Percentiles rank a stretch among this genome's conserved stretches.
These are phyloP conservation scores for Nycticryphes semicollaris DNA, from an alignment of 2,113 vertebrate genomes.

Conservation along the genomic window DNA sequence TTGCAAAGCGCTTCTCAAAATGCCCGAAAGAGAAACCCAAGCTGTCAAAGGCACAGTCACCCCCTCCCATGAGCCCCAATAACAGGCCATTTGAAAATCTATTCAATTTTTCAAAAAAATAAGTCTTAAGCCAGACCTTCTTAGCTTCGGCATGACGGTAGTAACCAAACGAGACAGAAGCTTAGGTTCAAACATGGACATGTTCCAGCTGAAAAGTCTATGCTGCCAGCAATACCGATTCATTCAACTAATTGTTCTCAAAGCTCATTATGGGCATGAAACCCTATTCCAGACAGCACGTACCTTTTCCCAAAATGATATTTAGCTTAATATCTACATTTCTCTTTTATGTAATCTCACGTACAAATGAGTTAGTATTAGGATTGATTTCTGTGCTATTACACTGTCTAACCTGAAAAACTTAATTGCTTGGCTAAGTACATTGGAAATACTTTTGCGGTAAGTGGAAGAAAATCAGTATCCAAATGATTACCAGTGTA, in stretches of 20 bases:
- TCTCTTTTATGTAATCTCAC: background rate
- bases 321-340: conserved; percentile 46
- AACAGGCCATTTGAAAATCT: background rate
- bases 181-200: background rate
- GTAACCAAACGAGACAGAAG: background rate
- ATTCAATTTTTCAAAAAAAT: background rate
- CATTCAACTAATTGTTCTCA: background rate
- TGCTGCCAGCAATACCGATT: background rate
- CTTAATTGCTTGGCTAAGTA: background rate
- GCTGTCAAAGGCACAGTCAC: background rate
- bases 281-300: background rate
- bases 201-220: background rate
- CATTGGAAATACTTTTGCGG: background rate
- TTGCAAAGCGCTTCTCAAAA: background rate
- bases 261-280: background rate
- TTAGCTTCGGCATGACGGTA: background rate
- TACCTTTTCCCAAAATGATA: conserved; percentile 5
- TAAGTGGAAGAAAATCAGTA: background rate
- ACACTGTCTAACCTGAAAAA: background rate
- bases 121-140: background rate
- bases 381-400: conserved; percentile 37
- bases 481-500: background rate
- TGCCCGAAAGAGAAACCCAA: background rate
- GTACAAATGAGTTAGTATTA: background rate
- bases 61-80: rapidly evolving